Base-by-base conservation (phyloP, 2,113 vertebrate genomes). In the Cryptotis parvus region DNA sequence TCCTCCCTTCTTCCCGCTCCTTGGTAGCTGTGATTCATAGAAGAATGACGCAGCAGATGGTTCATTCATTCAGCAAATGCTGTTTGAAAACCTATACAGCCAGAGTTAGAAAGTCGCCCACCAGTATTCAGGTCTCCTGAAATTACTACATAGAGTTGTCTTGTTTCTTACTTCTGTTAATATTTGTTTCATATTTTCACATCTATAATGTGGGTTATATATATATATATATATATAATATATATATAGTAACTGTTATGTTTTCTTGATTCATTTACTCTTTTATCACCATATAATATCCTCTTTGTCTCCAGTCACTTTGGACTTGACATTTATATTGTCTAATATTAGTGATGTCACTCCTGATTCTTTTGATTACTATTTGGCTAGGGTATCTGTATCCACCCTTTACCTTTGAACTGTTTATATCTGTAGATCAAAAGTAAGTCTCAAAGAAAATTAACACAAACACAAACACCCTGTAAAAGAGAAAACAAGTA, bases 241-340 rank as follows among this genome's bases (percentile, higher is more conserved):
- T 68, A 58, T 43, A 31, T 90, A 16, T 43, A 5, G 10, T 10
- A 41, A 35, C 22, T 37, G 29, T 52, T 55, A 31, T 77, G 45
- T 85, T 49, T 89, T 89, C 16, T 83, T 70, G 3, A 45, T 82
- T 65, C 69, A 73, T 43, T 66, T 18, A 72, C 14, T 12, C 33
- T 82, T 90, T 85, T 39, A 39, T 75, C 27, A 27, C 35, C 72
- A 45, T 52, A n/a, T 22, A 9, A 68, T 73, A 12, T 22, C 10
- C 29, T 79, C 22, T 68, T 89, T 87, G 31, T 70, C 73, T 87
- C 11, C 63, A 77, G 45, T 16, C 82, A 18, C 37, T 87, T 84
- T 35, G 87, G 49, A 76, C 35, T 94, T 86, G 55, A 78, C 66
- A 24, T 92, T 91, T 75, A 20, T 90, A 90, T 81, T 72, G 0